Evolutionary conservation across 1,140 invertebrate species (phyloP).

Genomic region (Nilaparvata lugens): DNA sequence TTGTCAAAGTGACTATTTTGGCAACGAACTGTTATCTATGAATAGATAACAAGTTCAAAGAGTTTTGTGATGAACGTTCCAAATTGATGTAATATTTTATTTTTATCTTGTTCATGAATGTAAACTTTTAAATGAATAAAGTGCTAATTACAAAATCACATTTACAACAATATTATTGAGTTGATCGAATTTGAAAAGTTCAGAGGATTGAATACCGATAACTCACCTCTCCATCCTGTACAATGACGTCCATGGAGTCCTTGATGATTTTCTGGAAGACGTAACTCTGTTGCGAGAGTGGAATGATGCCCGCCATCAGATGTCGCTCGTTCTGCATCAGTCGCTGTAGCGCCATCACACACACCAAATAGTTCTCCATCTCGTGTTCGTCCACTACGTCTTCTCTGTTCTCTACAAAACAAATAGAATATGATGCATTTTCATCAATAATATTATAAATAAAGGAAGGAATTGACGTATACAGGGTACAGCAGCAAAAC

Average conservation of each 20-base stretch:
- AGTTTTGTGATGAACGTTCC: too few species aligned
- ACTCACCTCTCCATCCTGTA: constrained; percentile 70
- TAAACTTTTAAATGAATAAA: too few species aligned
- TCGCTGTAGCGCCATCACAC: constrained; percentile 75
- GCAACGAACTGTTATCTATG: too few species aligned
- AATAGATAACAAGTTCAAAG: too few species aligned
- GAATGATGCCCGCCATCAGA: constrained; percentile 75
- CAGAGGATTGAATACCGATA: too few species aligned
- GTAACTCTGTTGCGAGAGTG: constrained; percentile 63
- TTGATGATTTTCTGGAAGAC: constrained; percentile 79
- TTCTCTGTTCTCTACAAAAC: constrained; percentile 40
- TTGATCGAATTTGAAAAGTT: too few species aligned
- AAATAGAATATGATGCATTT: background rate
- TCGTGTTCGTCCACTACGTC: constrained; percentile 68
- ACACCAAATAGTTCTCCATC: constrained; percentile 78
- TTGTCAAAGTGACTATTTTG: too few species aligned
- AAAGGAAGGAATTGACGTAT: background rate
- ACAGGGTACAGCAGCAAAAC: too few species aligned
- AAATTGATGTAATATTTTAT: too few species aligned
- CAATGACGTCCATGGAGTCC: constrained; percentile 74
- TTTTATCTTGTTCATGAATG: too few species aligned
- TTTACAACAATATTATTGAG: too few species aligned
- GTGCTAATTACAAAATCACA: too few species aligned
- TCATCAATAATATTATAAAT: background rate
- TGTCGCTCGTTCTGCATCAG: constrained; percentile 80